These are phyloP conservation scores for Prunella strophiata DNA, from an alignment of 2,797 vertebrate genomes.

Conservation along the genomic window DNA sequence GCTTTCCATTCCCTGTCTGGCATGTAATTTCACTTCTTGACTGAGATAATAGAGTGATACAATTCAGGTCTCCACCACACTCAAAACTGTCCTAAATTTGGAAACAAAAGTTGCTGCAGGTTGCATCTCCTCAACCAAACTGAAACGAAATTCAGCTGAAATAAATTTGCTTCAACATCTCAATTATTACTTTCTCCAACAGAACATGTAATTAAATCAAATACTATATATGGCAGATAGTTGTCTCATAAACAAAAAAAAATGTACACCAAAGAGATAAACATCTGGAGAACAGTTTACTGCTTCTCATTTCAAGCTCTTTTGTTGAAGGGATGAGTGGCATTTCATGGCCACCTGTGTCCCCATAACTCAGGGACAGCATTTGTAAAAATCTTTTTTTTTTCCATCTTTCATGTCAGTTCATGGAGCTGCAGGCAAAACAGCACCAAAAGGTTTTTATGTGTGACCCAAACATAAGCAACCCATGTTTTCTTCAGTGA, in stretches of 20 bases:
- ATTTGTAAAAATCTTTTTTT: not conserved
- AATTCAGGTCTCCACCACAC: conserved; percentile 7
- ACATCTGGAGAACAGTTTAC: not conserved
- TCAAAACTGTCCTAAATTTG: conserved; percentile 55
- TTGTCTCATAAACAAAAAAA: not conserved
- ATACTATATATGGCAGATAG: not conserved
- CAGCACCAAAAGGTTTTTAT: not conserved
- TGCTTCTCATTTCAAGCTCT: not conserved
- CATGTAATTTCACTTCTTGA: conserved; percentile 23
- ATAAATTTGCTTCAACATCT: conserved; percentile 42
- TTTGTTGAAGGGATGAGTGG: not conserved
- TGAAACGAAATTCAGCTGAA: conserved; percentile 37
- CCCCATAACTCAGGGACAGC: not conserved
- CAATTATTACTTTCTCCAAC: conserved; percentile 16
- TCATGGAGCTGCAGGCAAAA: conserved; percentile 3
- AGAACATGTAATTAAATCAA: conserved; percentile 19
- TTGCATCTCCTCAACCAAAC: conserved; percentile 20
- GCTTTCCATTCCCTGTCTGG: not conserved
- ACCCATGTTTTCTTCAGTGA: not conserved
- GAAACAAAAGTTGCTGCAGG: conserved; percentile 12
- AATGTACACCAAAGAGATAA: not conserved
- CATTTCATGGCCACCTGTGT: not conserved
- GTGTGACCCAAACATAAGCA: conserved; percentile 11
- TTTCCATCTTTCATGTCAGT: conserved; percentile 20
- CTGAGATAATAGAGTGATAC: not conserved